phyloP scores from a whole-genome alignment of 2,113 vertebrate species.

The Ivindomyrus marchei region DNA sequence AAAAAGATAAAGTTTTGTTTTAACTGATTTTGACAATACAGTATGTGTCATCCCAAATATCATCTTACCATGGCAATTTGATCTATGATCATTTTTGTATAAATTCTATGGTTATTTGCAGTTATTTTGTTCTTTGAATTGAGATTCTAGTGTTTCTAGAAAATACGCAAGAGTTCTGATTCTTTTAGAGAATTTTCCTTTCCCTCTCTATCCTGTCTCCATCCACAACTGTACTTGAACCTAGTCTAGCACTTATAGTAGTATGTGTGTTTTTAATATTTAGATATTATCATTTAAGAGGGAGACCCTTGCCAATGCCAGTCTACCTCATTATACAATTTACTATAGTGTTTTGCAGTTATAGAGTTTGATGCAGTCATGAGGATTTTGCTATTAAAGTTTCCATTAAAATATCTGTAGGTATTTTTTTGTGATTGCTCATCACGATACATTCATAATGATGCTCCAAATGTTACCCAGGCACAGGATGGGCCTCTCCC shows the following conservation, averaged over 20 bases:
- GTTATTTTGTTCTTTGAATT: background rate
- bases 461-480: background rate
- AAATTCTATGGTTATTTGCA: background rate
- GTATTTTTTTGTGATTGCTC: background rate
- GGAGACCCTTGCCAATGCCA: background rate
- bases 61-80: background rate
- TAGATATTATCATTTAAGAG: background rate
- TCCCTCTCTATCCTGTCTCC: background rate
- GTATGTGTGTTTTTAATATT: background rate
- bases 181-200: background rate
- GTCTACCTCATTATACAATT: background rate
- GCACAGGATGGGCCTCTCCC: background rate
- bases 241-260: background rate
- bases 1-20: background rate
- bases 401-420: background rate
- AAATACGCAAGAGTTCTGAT: background rate
- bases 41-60: background rate
- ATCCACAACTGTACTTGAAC: background rate
- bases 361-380: background rate
- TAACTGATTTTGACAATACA: background rate
- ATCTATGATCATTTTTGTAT: background rate
- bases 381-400: too few relatives aligned
- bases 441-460: background rate
- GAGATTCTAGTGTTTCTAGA: background rate
- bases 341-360: background rate